Evolutionary conservation across 2,797 vertebrate genomes (phyloP).

Genomic region (Megaceryle alcyon): DNA sequence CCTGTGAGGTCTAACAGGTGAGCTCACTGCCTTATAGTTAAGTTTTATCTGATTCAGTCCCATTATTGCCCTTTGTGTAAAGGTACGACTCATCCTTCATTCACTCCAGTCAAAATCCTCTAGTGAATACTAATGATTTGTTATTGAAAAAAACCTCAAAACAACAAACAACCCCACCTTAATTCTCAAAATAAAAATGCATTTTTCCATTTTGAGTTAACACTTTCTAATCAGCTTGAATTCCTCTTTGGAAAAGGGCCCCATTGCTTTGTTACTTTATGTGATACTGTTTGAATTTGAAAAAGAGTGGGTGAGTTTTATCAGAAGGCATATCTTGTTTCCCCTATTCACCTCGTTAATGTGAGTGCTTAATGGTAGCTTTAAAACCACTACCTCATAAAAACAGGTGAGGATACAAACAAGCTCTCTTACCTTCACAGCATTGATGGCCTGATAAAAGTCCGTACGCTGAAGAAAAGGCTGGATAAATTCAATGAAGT

Average conservation of each 20-base stretch:
- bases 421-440: conserved; percentile 69
- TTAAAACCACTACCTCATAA: neutral
- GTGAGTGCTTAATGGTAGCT: neutral
- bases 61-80: neutral
- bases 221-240: neutral
- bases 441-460: conserved; percentile 92
- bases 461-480: conserved; percentile 86
- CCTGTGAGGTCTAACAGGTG: neutral
- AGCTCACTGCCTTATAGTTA: neutral
- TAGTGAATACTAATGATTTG: neutral
- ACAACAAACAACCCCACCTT: fast-evolving
- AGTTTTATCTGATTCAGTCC: neutral
- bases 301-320: neutral
- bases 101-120: neutral
- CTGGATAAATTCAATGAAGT: conserved; percentile 91
- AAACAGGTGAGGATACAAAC: neutral
- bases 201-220: neutral
- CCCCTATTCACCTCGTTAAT: neutral
- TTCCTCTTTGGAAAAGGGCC: neutral
- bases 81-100: neutral
- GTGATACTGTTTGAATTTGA: neutral
- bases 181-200: neutral
- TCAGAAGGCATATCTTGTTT: neutral
- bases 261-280: neutral
- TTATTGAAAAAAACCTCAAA: neutral